Evolutionary conservation across 1,140 invertebrate genomes (phyloP), one percentile per base, ranked within the genome.

Genomic region (Drosophila oshimai): DNA sequence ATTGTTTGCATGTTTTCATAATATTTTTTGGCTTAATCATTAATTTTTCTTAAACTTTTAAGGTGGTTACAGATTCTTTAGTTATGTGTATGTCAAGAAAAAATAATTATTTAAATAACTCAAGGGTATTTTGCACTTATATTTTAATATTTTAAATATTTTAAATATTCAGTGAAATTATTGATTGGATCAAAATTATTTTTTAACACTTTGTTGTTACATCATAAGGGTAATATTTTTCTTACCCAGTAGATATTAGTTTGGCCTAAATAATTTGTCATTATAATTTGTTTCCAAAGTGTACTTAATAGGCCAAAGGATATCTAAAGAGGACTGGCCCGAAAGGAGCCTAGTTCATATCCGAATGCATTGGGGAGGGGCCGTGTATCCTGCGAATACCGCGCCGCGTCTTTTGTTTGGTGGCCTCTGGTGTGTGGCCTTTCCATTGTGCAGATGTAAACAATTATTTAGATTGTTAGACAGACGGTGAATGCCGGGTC

Each of bases 391-490:
- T 34, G 44, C 42, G 37, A 20, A 34, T 18, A 26, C 34, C 42
- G 33, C 9, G 33, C 50, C 45, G 22, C 49, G 71, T 60, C 53
- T 65, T 75, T 80, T 75, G 76, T 71, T 70, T 41, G 46, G 17
- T 57, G 41, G 17, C 50, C 13, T 18, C 9, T 24, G 24, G 13
- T 10, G 58, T 57, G 36, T 69, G 67, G 18, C 36, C 68, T 41
- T 29, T 42, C 53, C 42, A 70, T 70, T 70, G 67, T 70, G 51
- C 29, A 28, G 42, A 46, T 70, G 67, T 70, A 65, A 70, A 70
- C 53, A 70, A 58, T 70, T 70, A 70, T 70, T 57, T 42, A 62
- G 64, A 55, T 69, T 51, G 64, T 44, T 75, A 44, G 70, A 73
- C 37, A 74, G 41, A 4, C 34, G 36, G 13, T 24, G 13, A 42